Percentiles rank a stretch among this genome's conserved stretches.
Evolutionary conservation across 2,888 invertebrate genomes (phyloP).

Genomic region (Aporophyla lueneburgensis): DNA sequence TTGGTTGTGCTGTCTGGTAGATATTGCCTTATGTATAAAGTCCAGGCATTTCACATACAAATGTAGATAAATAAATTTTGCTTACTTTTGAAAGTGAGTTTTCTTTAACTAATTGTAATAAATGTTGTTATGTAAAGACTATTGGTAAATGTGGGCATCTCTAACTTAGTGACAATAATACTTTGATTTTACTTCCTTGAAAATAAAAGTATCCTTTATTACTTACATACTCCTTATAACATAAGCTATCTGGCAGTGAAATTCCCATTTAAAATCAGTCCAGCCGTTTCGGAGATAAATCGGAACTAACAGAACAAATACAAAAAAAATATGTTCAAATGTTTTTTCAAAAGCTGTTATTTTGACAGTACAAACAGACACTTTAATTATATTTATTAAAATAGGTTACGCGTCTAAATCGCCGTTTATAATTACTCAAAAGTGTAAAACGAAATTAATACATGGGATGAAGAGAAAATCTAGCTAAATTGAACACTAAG

Average conservation of each 20-base stretch:
- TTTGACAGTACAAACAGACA: no score
- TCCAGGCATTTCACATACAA: neutral
- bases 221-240: no score
- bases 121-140: neutral
- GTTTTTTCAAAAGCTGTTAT: no score
- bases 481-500: neutral
- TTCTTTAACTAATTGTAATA: neutral
- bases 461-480: conserved; percentile 6
- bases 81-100: neutral
- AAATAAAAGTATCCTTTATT: no score
- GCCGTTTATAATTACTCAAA: neutral
- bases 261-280: no score
- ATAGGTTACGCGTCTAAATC: neutral
- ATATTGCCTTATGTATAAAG: neutral
- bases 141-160: neutral
- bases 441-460: neutral
- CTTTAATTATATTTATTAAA: no score
- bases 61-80: neutral
- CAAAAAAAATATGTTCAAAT: no score
- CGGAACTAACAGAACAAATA: no score
- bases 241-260: no score
- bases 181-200: no score
- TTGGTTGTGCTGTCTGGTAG: neutral
- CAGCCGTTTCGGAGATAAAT: no score
- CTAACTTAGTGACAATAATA: no score